Conservation (phyloP, 2,113 vertebrate genomes). For the Panthera tigris region DNA sequence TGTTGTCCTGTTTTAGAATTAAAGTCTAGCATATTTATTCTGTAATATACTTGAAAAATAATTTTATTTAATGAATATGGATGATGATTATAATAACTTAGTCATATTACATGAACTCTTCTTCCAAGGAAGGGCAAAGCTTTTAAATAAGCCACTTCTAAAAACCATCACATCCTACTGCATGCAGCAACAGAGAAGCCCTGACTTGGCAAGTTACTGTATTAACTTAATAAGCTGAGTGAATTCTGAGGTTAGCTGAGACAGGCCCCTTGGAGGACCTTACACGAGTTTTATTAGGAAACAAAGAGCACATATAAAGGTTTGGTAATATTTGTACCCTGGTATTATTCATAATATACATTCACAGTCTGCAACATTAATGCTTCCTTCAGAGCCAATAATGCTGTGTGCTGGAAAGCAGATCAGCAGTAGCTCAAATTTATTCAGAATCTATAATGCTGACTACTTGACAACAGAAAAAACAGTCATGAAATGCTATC, state of each 20-base stretch:
- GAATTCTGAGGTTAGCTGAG: slow-evolving; percentile 35
- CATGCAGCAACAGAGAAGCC: slow-evolving; percentile 3
- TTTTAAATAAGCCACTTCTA: slow-evolving; percentile 70
- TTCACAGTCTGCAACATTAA: slow-evolving; percentile 20
- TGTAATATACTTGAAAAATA: slow-evolving; percentile 41
- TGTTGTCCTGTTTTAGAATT: not conserved
- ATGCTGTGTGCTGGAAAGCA: slow-evolving; percentile 33
- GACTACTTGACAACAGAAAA: slow-evolving; percentile 48
- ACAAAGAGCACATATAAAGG: not conserved
- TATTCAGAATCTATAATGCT: slow-evolving; percentile 42
- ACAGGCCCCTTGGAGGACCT: not conserved
- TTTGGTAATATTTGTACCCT: not conserved
- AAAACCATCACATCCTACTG: slow-evolving; percentile 55
- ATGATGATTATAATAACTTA: slow-evolving; percentile 54
- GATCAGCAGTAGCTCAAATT: not conserved
- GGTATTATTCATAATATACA: not conserved
- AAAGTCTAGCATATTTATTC: slow-evolving; percentile 37
- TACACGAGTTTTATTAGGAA: slow-evolving; percentile 61
- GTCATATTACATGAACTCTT: slow-evolving; percentile 42
- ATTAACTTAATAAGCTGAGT: slow-evolving; percentile 62
- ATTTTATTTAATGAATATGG: slow-evolving; percentile 64
- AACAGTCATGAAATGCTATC: slow-evolving; percentile 20
- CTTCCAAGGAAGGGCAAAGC: slow-evolving; percentile 55
- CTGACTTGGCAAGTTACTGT: not conserved
- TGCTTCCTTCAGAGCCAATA: slow-evolving; percentile 4